These are phyloP conservation scores for Emydura subglobosa DNA, from an alignment of 2,113 vertebrate genomes.

Conservation along the genomic window DNA sequence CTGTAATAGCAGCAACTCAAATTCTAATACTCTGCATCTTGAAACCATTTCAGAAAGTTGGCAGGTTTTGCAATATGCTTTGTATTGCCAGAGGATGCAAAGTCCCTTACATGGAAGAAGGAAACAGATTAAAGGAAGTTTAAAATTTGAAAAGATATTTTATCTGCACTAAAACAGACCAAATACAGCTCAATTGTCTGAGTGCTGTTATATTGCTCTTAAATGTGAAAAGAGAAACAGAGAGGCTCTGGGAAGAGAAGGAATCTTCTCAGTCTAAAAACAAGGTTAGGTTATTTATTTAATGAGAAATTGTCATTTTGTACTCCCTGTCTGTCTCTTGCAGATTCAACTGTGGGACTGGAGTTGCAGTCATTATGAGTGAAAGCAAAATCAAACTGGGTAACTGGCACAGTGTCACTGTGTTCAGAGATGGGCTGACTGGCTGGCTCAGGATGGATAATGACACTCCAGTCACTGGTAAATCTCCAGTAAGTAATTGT, in stretches of 20 bases:
- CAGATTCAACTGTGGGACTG: constrained; percentile 97
- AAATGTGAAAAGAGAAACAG: not conserved
- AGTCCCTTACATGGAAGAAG: not conserved
- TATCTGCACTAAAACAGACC: not conserved
- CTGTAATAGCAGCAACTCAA: not conserved
- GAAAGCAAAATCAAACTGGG: constrained; percentile 87
- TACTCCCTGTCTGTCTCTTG: not conserved
- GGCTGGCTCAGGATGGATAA: constrained; percentile 92
- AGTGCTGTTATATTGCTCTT: not conserved
- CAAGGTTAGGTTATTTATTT: accelerated
- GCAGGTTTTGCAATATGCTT: not conserved
- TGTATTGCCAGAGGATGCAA: not conserved
- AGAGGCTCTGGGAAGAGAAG: not conserved
- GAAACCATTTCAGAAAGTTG: not conserved
- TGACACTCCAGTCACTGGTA: constrained; percentile 84
- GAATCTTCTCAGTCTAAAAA: not conserved
- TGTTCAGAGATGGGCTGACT: constrained; percentile 88
- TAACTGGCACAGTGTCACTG: constrained; percentile 86
- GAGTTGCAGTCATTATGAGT: constrained; percentile 86
- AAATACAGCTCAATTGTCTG: not conserved
- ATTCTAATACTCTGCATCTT: not conserved
- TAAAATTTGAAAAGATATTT: not conserved
- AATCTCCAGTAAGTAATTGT: constrained; percentile 86
- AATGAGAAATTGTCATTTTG: not conserved
- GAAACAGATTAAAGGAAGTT: not conserved